These are phyloP conservation scores for Drosophila murphyi DNA, from an alignment of 1,140 invertebrate genomes.

Conservation along the genomic window DNA sequence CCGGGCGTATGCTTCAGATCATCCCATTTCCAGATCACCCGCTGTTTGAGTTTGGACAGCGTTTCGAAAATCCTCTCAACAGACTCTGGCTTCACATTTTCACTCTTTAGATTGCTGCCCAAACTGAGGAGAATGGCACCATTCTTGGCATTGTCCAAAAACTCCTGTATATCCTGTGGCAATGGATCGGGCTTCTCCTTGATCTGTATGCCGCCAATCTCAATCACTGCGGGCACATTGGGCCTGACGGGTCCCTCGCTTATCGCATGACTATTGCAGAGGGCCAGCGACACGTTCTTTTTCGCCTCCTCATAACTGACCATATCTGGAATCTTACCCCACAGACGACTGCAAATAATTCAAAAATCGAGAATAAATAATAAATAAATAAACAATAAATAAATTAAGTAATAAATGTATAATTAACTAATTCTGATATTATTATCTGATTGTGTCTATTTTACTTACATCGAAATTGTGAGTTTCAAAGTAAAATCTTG, in stretches of 20 bases:
- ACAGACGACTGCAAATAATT: conserved; percentile 41
- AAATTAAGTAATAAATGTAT: too few species aligned
- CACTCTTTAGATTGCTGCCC: conserved; percentile 85
- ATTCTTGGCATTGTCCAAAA: conserved; percentile 84
- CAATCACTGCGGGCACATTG: conserved; percentile 79
- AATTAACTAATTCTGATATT: too few species aligned
- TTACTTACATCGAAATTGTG: too few species aligned
- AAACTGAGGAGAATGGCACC: conserved; percentile 88
- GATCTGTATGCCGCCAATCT: conserved; percentile 85
- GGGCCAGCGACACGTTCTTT: conserved; percentile 72
- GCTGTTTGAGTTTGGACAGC: conserved; percentile 85
- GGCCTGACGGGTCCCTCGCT: conserved; percentile 80
- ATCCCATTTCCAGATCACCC: conserved; percentile 87
- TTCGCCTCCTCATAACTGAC: conserved; percentile 49
- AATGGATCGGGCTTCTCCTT: conserved; percentile 74
- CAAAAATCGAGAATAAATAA: neutral
- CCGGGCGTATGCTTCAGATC: conserved; percentile 85
- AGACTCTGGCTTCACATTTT: conserved; percentile 79
- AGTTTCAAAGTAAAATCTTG: neutral
- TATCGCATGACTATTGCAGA: conserved; percentile 68
- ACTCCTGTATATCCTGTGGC: conserved; percentile 85
- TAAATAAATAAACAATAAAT: too few species aligned
- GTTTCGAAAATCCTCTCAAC: conserved; percentile 84
- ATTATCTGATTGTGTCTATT: too few species aligned
- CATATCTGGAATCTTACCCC: conserved; percentile 45